Percentiles rank a stretch among this genome's conserved stretches.
Evolutionary conservation across 2,797 vertebrate genomes (phyloP).

Genomic region (Sitta carolinensis): DNA sequence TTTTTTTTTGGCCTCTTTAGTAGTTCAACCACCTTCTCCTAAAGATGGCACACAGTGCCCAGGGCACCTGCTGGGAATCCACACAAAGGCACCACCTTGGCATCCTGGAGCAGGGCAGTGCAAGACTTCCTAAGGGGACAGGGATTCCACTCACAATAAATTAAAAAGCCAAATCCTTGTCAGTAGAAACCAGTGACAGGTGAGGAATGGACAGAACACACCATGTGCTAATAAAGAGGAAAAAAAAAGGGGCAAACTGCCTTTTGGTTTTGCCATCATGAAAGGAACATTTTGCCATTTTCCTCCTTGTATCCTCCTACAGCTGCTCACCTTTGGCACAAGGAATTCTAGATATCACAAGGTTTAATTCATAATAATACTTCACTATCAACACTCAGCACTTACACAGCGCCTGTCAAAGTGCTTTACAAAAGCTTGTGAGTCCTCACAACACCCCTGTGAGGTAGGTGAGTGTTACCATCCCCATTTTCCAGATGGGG

Average conservation of each 20-base stretch:
- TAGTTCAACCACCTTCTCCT: background rate
- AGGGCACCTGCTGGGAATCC: background rate
- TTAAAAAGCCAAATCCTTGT: background rate
- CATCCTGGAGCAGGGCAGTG: background rate
- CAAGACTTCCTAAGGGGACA: background rate
- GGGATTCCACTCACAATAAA: background rate
- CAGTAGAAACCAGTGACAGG: background rate
- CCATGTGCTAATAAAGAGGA: background rate
- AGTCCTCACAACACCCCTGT: conserved; percentile 69
- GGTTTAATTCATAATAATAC: conserved; percentile 40
- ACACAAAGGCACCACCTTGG: background rate
- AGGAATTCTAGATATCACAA: conserved; percentile 25
- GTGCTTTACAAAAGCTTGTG: conserved; percentile 59
- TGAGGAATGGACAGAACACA: background rate
- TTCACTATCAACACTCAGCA: conserved; percentile 46
- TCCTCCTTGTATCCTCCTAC: conserved; percentile 5
- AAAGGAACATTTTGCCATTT: background rate
- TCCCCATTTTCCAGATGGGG: conserved; percentile 53
- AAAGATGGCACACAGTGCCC: background rate
- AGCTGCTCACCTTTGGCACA: conserved; percentile 55
- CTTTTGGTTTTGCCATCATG: background rate
- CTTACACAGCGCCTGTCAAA: conserved; percentile 48
- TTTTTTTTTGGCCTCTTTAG: background rate
- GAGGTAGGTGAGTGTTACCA: conserved; percentile 63
- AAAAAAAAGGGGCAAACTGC: background rate